Evolutionary conservation across 2,797 vertebrate genomes (phyloP), one percentile per base, ranked within the genome.

Genomic region (Sebastes taczanowskii): DNA sequence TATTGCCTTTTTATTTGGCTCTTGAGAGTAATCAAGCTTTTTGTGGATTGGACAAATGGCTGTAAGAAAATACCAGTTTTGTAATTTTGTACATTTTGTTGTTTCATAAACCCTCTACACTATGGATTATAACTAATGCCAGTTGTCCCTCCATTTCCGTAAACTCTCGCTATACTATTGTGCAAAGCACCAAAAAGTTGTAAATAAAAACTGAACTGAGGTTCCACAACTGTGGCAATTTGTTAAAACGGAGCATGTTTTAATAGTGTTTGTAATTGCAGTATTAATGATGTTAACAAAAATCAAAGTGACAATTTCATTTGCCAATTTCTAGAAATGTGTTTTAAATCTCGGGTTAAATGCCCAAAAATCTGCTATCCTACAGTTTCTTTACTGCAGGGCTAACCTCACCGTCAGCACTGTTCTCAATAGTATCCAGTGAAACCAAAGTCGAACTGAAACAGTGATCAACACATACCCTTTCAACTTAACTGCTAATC

Each of bases 401-500:
- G 11, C 18, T 38, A 20, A 13, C 34, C n/a, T 49, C 14, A 42
- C 23, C 22, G 0, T 60, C 61, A 53, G 38, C 20, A 7, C 38
- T 35, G 55, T 49, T 61, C 20, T 56, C 63, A 61, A 1, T 10
- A 7, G 6, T 64, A 52, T 32, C 16, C n/a, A 53, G 11, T n/a
- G 11, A 34, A 61, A 16, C 30, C 55, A 23, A 29, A 52, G 16
- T 55, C 7, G 64, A 60, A 42, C 27, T 56, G 22, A 56, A 75
- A 64, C 42, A 14, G 34, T 61, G n/a, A 56, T 53, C 68, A 52
- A 69, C 58, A 65, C 52, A 34, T 46, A 13, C 5, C 10, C 27
- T 73, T 73, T n/a, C 49, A 30, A 27, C 23, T 63, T 25, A 79
- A 76, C 69, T 74, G 30, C 64, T 61, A 61, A 52, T 71, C 34